Evolutionary conservation across 1,140 invertebrate species (phyloP).

Genomic region (Tyrophagus putrescentiae): DNA sequence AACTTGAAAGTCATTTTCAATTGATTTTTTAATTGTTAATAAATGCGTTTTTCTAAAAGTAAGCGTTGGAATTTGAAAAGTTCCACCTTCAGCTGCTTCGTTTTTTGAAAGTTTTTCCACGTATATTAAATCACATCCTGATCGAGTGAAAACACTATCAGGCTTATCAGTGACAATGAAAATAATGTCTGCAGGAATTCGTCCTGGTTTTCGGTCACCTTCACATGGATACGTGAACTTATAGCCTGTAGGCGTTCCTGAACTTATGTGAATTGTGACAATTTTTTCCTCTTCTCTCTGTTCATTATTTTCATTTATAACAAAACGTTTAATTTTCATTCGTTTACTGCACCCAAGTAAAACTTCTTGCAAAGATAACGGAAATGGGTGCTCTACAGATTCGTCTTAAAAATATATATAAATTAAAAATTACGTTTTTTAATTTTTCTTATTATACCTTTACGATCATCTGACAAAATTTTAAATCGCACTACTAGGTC

Average conservation of each 20-base stretch:
- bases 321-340: neutral
- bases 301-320: neutral
- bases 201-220: too few species aligned
- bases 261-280: neutral
- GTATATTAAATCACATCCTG: too few species aligned
- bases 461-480: neutral
- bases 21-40: too few species aligned
- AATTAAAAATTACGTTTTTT: neutral
- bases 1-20: too few species aligned
- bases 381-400: neutral
- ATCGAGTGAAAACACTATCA: too few species aligned
- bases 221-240: too few species aligned
- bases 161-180: too few species aligned
- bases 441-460: neutral
- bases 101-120: too few species aligned
- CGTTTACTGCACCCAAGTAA: neutral
- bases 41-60: too few species aligned
- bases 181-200: too few species aligned
- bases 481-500: neutral
- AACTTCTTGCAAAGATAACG: neutral
- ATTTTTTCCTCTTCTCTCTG: neutral
- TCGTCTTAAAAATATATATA: neutral
- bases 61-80: too few species aligned
- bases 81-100: too few species aligned
- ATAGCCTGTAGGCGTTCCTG: neutral